A percentile compares a stretch with the other conserved stretches of the same genome.
These are phyloP conservation scores for Blastomussa wellsi DNA, from an alignment of 92 coral and sea anemone genomes.

Conservation along the genomic window DNA sequence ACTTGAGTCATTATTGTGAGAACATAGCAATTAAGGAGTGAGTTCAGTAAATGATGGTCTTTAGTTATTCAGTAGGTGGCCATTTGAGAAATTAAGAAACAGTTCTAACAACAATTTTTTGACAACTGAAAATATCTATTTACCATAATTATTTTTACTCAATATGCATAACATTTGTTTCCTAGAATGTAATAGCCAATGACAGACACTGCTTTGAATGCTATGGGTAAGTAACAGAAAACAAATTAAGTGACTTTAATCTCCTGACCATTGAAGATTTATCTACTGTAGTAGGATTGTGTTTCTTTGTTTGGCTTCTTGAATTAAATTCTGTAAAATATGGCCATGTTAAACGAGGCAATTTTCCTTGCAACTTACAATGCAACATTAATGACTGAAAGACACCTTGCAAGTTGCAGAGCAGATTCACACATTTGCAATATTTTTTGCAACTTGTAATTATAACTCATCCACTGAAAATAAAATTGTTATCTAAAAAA, in stretches of 20 bases:
- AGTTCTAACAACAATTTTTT: background rate
- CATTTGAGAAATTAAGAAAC: too few species aligned
- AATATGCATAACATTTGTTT: background rate
- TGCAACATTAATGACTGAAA: too few species aligned
- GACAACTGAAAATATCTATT: background rate
- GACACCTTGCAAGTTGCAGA: too few species aligned
- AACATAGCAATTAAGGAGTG: background rate
- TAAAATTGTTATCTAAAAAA: too few species aligned
- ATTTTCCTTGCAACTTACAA: too few species aligned
- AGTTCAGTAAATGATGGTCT: background rate
- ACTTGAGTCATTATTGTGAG: background rate
- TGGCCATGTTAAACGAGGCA: too few species aligned
- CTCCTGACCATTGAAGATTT: background rate
- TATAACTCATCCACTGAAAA: too few species aligned
- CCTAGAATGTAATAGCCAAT: conserved; percentile 87
- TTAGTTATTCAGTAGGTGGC: background rate
- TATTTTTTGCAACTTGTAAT: too few species aligned
- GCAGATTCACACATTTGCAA: too few species aligned
- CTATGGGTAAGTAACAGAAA: conserved; percentile 72
- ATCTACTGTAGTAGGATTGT: background rate
- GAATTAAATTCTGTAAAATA: background rate
- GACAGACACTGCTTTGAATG: conserved; percentile 99
- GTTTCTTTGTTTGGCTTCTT: background rate
- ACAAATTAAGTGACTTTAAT: background rate
- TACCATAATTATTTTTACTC: background rate